Conservation (phyloP, 2,113 vertebrate species). For the Anas platyrhynchos region DNA sequence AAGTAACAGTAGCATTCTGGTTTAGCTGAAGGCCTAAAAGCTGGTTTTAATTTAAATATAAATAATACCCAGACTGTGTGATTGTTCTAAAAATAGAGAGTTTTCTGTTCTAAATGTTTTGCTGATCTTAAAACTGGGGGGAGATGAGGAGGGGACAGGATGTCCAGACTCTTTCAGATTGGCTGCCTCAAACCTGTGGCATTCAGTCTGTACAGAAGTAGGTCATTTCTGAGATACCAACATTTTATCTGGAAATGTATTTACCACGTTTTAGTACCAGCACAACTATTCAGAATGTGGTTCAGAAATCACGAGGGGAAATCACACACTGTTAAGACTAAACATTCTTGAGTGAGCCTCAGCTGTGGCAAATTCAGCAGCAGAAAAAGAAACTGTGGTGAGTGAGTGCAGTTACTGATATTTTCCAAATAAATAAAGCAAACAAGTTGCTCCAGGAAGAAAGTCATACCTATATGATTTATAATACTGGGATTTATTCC, state of each 20-base stretch:
- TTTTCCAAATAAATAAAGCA: constrained; percentile 85
- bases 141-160: neutral
- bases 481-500: constrained; percentile 62
- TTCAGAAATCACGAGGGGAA: constrained; percentile 71
- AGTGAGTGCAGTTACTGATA: constrained; percentile 73
- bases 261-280: constrained; percentile 56
- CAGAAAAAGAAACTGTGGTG: constrained; percentile 56
- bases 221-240: constrained; percentile 41
- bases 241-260: constrained; percentile 72
- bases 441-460: constrained; percentile 80
- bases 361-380: constrained; percentile 68
- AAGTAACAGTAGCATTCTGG: neutral
- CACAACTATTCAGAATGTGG: constrained; percentile 63
- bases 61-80: constrained; percentile 31
- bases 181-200: constrained; percentile 10
- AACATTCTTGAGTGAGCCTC: constrained; percentile 76
- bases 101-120: constrained; percentile 36
- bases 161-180: constrained; percentile 27
- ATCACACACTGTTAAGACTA: constrained; percentile 75
- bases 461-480: constrained; percentile 78
- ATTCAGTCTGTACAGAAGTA: constrained; percentile 33
- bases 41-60: constrained; percentile 63
- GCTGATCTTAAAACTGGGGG: constrained; percentile 35
- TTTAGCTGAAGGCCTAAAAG: constrained; percentile 37
- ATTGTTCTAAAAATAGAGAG: constrained; percentile 58